A percentile compares a stretch with the other conserved stretches of the same genome.
Evolutionary conservation across 64 coral and sea anemone species (phyloP).

Genomic region (Porites lutea): DNA sequence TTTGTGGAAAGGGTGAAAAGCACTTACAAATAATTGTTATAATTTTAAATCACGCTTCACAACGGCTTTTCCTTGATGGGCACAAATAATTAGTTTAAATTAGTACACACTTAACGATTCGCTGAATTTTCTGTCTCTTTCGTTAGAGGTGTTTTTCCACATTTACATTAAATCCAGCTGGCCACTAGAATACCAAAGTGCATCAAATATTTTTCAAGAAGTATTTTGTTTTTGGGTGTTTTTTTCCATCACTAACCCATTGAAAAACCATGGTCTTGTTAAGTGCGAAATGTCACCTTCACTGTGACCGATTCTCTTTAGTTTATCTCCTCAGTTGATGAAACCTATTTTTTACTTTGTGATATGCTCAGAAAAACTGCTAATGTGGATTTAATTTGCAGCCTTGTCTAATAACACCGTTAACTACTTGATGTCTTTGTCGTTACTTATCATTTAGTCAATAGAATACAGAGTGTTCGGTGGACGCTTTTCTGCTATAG

Average conservation of each 20-base stretch:
- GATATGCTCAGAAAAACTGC: too few relatives aligned
- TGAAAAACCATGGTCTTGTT: too few relatives aligned
- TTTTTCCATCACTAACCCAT: background rate
- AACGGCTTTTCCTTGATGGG: background rate
- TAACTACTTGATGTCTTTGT: too few relatives aligned
- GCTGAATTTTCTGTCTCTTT: background rate
- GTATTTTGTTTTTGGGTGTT: background rate
- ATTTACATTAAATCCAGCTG: background rate
- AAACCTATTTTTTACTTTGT: too few relatives aligned
- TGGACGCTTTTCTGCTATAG: too few relatives aligned
- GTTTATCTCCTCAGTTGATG: too few relatives aligned
- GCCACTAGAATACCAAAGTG: background rate
- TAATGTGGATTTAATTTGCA: too few relatives aligned
- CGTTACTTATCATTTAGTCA: too few relatives aligned
- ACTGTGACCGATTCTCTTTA: too few relatives aligned
- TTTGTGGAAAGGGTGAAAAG: background rate
- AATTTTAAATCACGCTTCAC: background rate
- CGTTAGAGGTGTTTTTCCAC: background rate
- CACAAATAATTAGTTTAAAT: slow-evolving; percentile 27
- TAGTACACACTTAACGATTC: slow-evolving; percentile 2
- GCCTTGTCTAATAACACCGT: too few relatives aligned
- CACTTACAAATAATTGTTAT: background rate
- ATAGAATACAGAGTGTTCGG: too few relatives aligned
- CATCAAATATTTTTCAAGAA: background rate
- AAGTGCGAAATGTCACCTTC: too few relatives aligned